A percentile compares a stretch with the other conserved stretches of the same genome.
These are phyloP conservation scores for Phyllotis vaccarum DNA, from an alignment of 2,797 vertebrate species.

Conservation along the genomic window DNA sequence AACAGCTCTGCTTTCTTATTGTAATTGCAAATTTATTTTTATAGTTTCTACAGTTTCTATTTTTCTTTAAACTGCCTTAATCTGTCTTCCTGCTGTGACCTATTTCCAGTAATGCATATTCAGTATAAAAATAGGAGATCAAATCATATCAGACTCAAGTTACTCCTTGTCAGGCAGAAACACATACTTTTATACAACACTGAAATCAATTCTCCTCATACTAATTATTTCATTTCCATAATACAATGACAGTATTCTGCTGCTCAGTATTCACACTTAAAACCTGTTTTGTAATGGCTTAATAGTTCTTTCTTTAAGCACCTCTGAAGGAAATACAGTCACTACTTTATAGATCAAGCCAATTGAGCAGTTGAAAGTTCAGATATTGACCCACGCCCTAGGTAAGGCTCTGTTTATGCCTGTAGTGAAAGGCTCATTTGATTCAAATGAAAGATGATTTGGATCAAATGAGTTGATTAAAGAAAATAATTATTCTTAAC, in stretches of 20 bases:
- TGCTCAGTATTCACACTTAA: slow-evolving; percentile 74
- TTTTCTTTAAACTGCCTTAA: slow-evolving; percentile 85
- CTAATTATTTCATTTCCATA: slow-evolving; percentile 85
- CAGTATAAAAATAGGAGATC: slow-evolving; percentile 84
- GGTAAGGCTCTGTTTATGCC: slow-evolving; percentile 25
- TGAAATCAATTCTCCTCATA: slow-evolving; percentile 76
- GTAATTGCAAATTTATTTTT: slow-evolving; percentile 86
- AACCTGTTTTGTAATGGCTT: slow-evolving; percentile 77
- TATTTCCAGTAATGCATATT: slow-evolving; percentile 85
- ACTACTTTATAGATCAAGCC: slow-evolving; percentile 52
- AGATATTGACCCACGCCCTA: slow-evolving; percentile 35
- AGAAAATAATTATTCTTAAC: slow-evolving; percentile 43
- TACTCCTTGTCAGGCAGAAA: slow-evolving; percentile 76
- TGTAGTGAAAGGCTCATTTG: slow-evolving; percentile 25
- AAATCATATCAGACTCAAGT: slow-evolving; percentile 81
- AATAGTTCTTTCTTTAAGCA: slow-evolving; percentile 77
- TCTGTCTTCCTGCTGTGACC: slow-evolving; percentile 85
- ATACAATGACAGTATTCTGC: slow-evolving; percentile 71
- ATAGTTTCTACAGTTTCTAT: slow-evolving; percentile 83
- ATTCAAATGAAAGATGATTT: slow-evolving; percentile 39
- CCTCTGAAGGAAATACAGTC: slow-evolving; percentile 55
- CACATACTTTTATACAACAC: slow-evolving; percentile 76
- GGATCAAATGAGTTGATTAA: slow-evolving; percentile 27
- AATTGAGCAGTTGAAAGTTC: slow-evolving; percentile 51
- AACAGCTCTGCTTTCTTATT: slow-evolving; percentile 78